Conservation (phyloP, 2,888 invertebrate genomes). For the Leptogaster cylindrica region DNA sequence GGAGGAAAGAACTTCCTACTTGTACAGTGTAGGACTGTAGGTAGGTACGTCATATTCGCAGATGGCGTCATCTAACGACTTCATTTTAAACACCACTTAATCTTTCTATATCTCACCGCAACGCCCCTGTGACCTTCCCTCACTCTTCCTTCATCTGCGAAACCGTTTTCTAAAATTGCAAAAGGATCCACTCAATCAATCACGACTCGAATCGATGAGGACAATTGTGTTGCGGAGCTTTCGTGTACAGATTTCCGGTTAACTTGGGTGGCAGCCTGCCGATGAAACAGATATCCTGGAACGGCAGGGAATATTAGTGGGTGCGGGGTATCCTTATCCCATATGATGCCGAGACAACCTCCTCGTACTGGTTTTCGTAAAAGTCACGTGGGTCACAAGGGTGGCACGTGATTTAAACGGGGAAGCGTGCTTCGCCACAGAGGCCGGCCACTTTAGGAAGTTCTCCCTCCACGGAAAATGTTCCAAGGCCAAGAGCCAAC, state of each 20-base stretch:
- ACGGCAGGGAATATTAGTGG: no score
- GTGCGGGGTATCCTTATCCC: neutral
- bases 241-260: neutral
- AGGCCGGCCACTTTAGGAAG: neutral
- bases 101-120: no score
- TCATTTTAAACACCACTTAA: no score
- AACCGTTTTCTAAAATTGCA: neutral
- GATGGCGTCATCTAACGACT: no score
- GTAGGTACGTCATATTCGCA: no score
- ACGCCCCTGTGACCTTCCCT: no score
- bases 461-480: neutral
- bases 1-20: no score
- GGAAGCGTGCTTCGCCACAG: neutral
- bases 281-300: neutral
- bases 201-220: neutral
- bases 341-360: neutral
- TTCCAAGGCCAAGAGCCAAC: neutral
- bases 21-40: no score
- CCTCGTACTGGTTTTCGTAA: neutral
- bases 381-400: conserved; percentile 41
- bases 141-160: no score
- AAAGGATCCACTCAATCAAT: neutral
- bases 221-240: neutral
- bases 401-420: conserved; percentile 44
- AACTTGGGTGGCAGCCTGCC: neutral